Evolutionary conservation across 30 jellyfish, hydroid and myxozoan genomes (phyloP).

Genomic region (Aurelia sp.): DNA sequence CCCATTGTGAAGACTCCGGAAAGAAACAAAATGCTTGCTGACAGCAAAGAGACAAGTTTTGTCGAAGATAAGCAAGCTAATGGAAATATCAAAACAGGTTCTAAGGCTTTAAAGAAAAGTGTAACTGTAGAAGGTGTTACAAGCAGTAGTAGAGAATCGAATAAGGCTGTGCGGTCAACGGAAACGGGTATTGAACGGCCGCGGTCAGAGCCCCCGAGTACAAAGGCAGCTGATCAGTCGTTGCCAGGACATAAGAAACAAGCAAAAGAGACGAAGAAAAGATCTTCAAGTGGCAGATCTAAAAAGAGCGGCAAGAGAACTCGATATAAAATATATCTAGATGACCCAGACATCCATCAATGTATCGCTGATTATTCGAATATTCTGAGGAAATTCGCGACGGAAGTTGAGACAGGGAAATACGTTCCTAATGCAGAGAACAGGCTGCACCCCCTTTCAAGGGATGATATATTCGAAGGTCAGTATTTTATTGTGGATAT

Average conservation of each 20-base stretch:
- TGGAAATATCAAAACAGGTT: neutral
- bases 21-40: neutral
- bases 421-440: conserved; percentile 35
- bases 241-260: neutral
- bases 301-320: conserved; percentile 56
- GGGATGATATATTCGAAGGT: conserved; percentile 66
- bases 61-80: neutral
- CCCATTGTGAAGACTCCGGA: conserved; percentile 5
- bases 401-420: conserved; percentile 66
- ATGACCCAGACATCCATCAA: conserved; percentile 95
- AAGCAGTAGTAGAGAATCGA: neutral
- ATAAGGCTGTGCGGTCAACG: neutral
- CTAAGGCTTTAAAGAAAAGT: neutral
- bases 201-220: neutral
- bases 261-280: conserved; percentile 9
- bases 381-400: conserved; percentile 45
- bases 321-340: conserved; percentile 81
- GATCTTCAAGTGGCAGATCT: neutral
- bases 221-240: neutral
- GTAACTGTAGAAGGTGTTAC: neutral
- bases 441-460: conserved; percentile 49
- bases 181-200: conserved; percentile 1
- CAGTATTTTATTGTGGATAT: neutral
- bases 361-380: conserved; percentile 73
- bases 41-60: conserved; percentile 5